These are phyloP conservation scores for Lampris megalopsis DNA, from an alignment of 2,113 vertebrate genomes.

Conservation along the genomic window DNA sequence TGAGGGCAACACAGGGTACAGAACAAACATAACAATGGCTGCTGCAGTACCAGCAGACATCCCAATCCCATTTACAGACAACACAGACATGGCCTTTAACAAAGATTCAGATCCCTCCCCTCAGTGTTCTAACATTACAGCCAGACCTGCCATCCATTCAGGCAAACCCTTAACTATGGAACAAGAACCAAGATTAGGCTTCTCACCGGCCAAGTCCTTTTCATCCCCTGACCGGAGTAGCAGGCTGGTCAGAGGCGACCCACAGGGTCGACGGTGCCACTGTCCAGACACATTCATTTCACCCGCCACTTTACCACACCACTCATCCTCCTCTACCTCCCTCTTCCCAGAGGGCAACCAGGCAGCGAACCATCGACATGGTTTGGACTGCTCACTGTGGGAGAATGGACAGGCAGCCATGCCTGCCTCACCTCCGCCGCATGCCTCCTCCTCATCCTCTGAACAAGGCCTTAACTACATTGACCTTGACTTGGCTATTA, in stretches of 20 bases:
- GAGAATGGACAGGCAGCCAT: conserved; percentile 61
- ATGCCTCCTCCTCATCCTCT: conserved; percentile 73
- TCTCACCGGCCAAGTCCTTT: conserved; percentile 75
- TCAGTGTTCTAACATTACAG: conserved; percentile 59
- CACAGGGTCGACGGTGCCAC: conserved; percentile 70
- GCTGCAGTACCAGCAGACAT: conserved; percentile 55
- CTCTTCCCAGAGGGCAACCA: conserved; percentile 75
- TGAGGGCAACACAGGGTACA: conserved; percentile 63
- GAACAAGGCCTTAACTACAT: conserved; percentile 88
- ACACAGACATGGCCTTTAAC: conserved; percentile 65
- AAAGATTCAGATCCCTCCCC: conserved; percentile 57
- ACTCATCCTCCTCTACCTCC: conserved; percentile 69
- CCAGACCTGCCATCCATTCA: conserved; percentile 50
- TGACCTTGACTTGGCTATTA: conserved; percentile 85
- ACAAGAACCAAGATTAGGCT: conserved; percentile 67
- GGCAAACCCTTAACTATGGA: conserved; percentile 63
- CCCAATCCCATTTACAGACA: conserved; percentile 62
- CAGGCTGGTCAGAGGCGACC: conserved; percentile 62
- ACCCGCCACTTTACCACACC: conserved; percentile 57
- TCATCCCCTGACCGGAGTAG: conserved; percentile 74
- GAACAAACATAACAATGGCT: conserved; percentile 62
- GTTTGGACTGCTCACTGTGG: conserved; percentile 76
- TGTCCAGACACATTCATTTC: conserved; percentile 77
- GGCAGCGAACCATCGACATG: conserved; percentile 66
- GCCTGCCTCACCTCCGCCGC: conserved; percentile 66